phyloP scores from a whole-genome alignment of 2,113 vertebrate genomes.

The Ursus arctos region DNA sequence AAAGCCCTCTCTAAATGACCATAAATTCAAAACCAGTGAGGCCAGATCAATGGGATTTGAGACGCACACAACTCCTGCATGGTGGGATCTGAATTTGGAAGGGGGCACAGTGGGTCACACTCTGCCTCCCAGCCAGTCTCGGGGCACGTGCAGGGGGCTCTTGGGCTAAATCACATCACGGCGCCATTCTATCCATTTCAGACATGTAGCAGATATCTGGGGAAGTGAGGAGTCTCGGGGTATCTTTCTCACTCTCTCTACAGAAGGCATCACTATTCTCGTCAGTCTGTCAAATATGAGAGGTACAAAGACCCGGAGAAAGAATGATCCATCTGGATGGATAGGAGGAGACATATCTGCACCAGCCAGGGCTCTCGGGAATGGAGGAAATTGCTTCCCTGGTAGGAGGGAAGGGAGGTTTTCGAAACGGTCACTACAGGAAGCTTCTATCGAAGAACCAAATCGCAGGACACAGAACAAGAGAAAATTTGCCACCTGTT shows the following conservation, averaged over 20 bases:
- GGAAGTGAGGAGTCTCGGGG: background rate
- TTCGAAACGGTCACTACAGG: background rate
- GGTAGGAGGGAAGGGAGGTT: background rate
- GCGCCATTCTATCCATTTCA: background rate
- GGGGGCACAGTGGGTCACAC: fast-evolving
- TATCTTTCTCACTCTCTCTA: background rate
- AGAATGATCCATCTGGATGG: conserved; percentile 1
- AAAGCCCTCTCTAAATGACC: background rate
- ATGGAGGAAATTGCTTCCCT: background rate
- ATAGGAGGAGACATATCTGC: background rate
- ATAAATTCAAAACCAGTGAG: background rate
- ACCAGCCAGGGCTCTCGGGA: background rate
- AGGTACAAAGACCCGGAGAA: background rate
- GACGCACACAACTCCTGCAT: background rate
- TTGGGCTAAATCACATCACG: background rate
- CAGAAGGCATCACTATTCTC: background rate
- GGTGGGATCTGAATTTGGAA: background rate
- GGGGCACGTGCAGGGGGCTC: fast-evolving
- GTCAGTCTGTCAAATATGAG: conserved; percentile 9
- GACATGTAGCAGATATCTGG: background rate
- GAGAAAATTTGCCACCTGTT: fast-evolving
- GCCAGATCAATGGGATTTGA: background rate
- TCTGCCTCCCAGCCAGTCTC: background rate
- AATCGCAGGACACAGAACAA: background rate
- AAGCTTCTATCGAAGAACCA: conserved; percentile 12